phyloP scores from a whole-genome alignment of 2,113 vertebrate genomes.

The Solea solea region DNA sequence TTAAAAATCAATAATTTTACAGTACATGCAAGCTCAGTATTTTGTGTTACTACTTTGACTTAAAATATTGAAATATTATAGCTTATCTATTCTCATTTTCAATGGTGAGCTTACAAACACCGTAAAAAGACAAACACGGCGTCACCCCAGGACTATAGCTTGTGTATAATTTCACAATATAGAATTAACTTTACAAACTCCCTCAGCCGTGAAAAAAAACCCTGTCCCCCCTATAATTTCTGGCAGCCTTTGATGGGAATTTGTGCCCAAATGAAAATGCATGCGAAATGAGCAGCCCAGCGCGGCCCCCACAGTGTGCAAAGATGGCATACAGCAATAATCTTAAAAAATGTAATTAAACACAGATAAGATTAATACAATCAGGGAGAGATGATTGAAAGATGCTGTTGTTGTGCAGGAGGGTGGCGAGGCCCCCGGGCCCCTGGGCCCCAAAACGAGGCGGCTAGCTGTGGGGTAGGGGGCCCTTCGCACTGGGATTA shows the following conservation, averaged over 20 bases:
- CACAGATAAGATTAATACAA: conserved; percentile 85
- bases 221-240: conserved; percentile 56
- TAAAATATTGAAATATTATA: not conserved
- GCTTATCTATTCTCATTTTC: not conserved
- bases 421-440: conserved; percentile 76
- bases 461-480: conserved; percentile 71
- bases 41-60: not conserved
- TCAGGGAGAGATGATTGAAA: conserved; percentile 84
- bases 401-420: conserved; percentile 81
- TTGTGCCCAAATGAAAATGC: conserved; percentile 80
- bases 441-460: conserved; percentile 69
- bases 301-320: conserved; percentile 79
- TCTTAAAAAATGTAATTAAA: conserved; percentile 87
- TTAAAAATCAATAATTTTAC: too few species aligned
- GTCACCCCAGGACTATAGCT: not conserved
- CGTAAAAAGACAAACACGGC: conserved; percentile 8
- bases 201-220: conserved; percentile 54
- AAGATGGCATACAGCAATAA: conserved; percentile 83
- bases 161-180: conserved; percentile 45
- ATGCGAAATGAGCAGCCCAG: conserved; percentile 80
- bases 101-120: not conserved
- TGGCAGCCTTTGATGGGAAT: conserved; percentile 75
- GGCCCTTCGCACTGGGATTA: conserved; percentile 80
- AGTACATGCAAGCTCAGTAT: too few species aligned
- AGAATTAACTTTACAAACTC: conserved; percentile 63